phyloP scores from a whole-genome alignment of 2,888 invertebrate species.

The Noctua janthe region DNA sequence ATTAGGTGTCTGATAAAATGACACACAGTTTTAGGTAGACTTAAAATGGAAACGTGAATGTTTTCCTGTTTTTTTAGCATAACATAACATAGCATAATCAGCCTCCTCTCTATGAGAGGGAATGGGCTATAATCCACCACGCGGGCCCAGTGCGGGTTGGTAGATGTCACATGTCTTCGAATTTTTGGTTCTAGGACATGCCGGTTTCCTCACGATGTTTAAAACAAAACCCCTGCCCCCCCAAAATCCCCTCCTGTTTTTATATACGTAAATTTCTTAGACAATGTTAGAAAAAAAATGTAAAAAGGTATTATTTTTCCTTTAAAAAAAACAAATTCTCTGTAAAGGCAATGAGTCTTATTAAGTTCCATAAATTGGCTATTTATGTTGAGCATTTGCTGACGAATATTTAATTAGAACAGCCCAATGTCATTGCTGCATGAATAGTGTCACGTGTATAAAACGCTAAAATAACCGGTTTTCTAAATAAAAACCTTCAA shows the following conservation, averaged over 20 bases:
- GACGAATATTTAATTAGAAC: neutral
- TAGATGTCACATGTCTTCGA: too few species aligned
- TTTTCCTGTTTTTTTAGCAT: neutral
- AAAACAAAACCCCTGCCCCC: too few species aligned
- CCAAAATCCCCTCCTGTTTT: neutral
- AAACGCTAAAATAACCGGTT: constrained; percentile 25
- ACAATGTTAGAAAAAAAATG: neutral
- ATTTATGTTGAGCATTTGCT: neutral
- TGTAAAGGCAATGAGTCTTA: neutral
- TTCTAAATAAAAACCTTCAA: constrained; percentile 4
- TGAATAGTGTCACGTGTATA: constrained; percentile 10
- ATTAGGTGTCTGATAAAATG: neutral
- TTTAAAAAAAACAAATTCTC: neutral
- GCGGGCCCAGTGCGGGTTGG: too few species aligned
- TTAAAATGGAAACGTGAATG: too few species aligned
- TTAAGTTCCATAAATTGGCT: neutral
- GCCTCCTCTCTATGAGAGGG: too few species aligned
- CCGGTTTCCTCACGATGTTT: too few species aligned
- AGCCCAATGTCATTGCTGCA: constrained; percentile 25
- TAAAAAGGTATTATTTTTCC: too few species aligned
- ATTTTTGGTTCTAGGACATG: too few species aligned
- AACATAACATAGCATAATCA: too few species aligned
- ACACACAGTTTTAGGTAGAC: neutral
- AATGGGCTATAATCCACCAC: too few species aligned
- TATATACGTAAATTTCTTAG: neutral